A percentile compares a stretch with the other conserved stretches of the same genome.
Conservation (phyloP, 2,888 invertebrate species). For the Diplazon laetatorius region DNA sequence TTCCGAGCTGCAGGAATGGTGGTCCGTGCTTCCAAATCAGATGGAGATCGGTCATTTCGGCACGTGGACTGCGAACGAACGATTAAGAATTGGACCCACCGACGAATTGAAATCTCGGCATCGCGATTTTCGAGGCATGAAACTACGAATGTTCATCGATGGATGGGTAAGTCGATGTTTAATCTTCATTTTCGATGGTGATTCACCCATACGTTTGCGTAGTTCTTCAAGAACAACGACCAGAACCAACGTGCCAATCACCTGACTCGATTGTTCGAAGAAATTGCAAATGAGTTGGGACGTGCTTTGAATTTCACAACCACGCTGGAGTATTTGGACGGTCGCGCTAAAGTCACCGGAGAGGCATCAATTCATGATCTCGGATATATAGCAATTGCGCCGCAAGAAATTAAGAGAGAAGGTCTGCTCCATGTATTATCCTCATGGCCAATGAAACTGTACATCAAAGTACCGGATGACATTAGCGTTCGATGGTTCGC, state of each 20-base stretch:
- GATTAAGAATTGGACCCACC: conserved; percentile 9
- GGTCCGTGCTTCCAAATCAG: conserved; percentile 64
- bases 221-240: too few species aligned
- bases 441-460: conserved; percentile 67
- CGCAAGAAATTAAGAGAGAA: too few species aligned
- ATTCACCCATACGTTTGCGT: neutral
- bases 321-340: conserved; percentile 49
- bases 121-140: conserved; percentile 65
- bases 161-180: conserved; percentile 54
- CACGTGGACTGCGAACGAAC: conserved; percentile 61
- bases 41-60: conserved; percentile 66
- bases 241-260: too few species aligned
- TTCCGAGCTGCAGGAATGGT: conserved; percentile 71
- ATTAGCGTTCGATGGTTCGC: conserved; percentile 71
- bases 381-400: too few species aligned
- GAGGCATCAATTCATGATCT: too few species aligned
- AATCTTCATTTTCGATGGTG: neutral
- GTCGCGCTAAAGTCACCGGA: conserved; percentile 72
- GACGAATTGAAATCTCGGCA: conserved; percentile 66
- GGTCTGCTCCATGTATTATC: conserved; percentile 70
- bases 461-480: conserved; percentile 66
- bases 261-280: conserved; percentile 41
- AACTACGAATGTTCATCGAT: conserved; percentile 66
- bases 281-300: conserved; percentile 67
- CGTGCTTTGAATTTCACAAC: conserved; percentile 71